These are phyloP conservation scores for Zaprionus ghesquierei DNA, from an alignment of 1,140 invertebrate genomes.

Conservation along the genomic window DNA sequence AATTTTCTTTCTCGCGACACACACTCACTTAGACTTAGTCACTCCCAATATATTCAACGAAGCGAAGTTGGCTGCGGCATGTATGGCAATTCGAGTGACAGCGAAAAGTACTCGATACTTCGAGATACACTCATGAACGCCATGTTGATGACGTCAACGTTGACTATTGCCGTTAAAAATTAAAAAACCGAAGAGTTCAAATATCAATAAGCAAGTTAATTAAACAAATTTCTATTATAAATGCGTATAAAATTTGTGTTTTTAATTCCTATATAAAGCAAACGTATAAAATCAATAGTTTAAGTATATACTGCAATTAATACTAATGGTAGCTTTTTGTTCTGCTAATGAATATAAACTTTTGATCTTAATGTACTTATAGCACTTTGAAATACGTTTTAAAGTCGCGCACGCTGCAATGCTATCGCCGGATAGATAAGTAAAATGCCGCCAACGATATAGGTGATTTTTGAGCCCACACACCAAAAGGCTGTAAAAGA, in stretches of 20 bases:
- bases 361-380: slow-evolving; percentile 46
- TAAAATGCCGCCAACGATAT: slow-evolving; percentile 87
- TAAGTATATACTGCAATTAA: slow-evolving; percentile 61
- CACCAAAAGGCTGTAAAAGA: slow-evolving; percentile 90
- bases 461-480: slow-evolving; percentile 89
- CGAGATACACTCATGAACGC: slow-evolving; percentile 7
- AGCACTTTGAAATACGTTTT: slow-evolving; percentile 25
- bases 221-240: slow-evolving; percentile 12
- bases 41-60: slow-evolving; percentile 66
- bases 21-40: slow-evolving; percentile 72
- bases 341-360: slow-evolving; percentile 26
- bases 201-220: background rate
- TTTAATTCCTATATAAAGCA: slow-evolving; percentile 40
- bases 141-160: slow-evolving; percentile 44
- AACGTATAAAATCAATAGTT: slow-evolving; percentile 48
- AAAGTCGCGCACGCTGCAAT: slow-evolving; percentile 80
- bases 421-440: slow-evolving; percentile 88
- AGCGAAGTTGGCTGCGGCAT: slow-evolving; percentile 57
- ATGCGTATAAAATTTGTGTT: slow-evolving; percentile 36
- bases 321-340: slow-evolving; percentile 46
- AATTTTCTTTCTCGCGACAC: slow-evolving; percentile 72
- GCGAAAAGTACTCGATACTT: slow-evolving; percentile 38
- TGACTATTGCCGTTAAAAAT: slow-evolving; percentile 16
- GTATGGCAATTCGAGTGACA: slow-evolving; percentile 47
- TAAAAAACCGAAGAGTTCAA: background rate